Percentiles rank a stretch among this genome's conserved stretches.
phyloP scores from a whole-genome alignment of 1,140 invertebrate species.

The Daktulosphaira vitifoliae region DNA sequence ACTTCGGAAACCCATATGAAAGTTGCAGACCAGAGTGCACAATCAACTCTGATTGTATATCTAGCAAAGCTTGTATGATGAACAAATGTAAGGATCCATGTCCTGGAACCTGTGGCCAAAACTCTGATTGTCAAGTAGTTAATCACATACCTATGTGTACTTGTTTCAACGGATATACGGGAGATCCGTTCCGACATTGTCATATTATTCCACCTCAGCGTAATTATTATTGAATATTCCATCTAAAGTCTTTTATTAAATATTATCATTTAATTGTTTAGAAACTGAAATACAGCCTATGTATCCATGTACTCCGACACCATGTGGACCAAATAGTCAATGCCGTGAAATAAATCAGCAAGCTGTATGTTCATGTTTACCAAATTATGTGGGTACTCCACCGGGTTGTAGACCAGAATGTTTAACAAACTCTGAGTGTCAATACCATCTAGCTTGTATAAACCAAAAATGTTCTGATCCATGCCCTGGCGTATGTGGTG shows the following conservation, averaged over 20 bases:
- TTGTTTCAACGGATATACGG: constrained; percentile 49
- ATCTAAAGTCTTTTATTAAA: not conserved
- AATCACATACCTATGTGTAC: constrained; percentile 51
- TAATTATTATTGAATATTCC: constrained; percentile 9
- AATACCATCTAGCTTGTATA: constrained; percentile 45
- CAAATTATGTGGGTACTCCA: constrained; percentile 48
- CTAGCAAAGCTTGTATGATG: constrained; percentile 56
- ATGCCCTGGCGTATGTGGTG: constrained; percentile 47
- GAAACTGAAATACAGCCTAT: constrained; percentile 35
- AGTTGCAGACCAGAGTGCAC: constrained; percentile 60
- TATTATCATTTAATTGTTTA: not conserved
- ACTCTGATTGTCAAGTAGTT: constrained; percentile 49
- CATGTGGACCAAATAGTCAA: constrained; percentile 50
- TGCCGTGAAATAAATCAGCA: constrained; percentile 47
- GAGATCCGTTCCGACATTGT: constrained; percentile 50
- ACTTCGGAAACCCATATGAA: constrained; percentile 49
- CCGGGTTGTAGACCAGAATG: constrained; percentile 50
- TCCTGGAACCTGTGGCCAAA: constrained; percentile 49
- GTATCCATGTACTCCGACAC: constrained; percentile 49
- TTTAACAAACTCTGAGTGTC: constrained; percentile 46
- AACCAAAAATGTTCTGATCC: constrained; percentile 50
- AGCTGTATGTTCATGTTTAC: constrained; percentile 48
- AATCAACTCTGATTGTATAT: constrained; percentile 58
- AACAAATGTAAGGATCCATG: constrained; percentile 62
- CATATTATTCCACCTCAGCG: constrained; percentile 39